Percentiles rank a stretch among this genome's conserved stretches.
Conservation (phyloP, 35 echinoderm and acorn worm species). For the Ophiothrix spiculata region DNA sequence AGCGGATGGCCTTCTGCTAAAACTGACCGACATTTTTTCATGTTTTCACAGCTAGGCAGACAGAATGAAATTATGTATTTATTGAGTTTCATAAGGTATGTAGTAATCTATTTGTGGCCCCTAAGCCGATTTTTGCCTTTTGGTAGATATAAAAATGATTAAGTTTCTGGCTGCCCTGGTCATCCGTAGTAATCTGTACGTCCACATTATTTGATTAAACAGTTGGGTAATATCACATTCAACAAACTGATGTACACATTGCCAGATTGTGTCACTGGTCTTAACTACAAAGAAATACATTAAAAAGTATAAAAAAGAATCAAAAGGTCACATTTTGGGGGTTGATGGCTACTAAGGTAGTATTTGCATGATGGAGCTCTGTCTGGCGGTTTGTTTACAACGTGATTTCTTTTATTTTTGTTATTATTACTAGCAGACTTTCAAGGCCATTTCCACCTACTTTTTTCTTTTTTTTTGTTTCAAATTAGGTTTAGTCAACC, state of each 20-base stretch:
- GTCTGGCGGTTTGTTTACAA: too few species aligned
- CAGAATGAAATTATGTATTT: slow-evolving; percentile 2
- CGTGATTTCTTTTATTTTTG: too few species aligned
- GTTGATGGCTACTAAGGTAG: too few species aligned
- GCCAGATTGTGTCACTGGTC: too few species aligned
- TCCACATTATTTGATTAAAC: not conserved
- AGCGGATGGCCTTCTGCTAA: not conserved
- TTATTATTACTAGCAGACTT: not conserved
- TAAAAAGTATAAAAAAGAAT: too few species aligned
- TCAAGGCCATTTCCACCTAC: not conserved
- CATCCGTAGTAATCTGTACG: not conserved
- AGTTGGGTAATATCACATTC: too few species aligned
- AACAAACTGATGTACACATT: too few species aligned
- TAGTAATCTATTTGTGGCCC: too few species aligned
- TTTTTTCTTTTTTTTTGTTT: not conserved
- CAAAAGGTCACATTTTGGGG: too few species aligned
- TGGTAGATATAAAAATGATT: not conserved
- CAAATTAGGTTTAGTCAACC: not conserved
- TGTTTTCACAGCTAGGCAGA: not conserved
- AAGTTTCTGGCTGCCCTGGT: not conserved
- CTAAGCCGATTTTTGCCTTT: not conserved
- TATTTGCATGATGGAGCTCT: too few species aligned
- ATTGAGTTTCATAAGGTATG: not conserved
- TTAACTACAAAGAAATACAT: too few species aligned
- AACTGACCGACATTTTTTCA: not conserved